Conservation (phyloP, 2,888 invertebrate genomes). For the Ennomos erosarius region DNA sequence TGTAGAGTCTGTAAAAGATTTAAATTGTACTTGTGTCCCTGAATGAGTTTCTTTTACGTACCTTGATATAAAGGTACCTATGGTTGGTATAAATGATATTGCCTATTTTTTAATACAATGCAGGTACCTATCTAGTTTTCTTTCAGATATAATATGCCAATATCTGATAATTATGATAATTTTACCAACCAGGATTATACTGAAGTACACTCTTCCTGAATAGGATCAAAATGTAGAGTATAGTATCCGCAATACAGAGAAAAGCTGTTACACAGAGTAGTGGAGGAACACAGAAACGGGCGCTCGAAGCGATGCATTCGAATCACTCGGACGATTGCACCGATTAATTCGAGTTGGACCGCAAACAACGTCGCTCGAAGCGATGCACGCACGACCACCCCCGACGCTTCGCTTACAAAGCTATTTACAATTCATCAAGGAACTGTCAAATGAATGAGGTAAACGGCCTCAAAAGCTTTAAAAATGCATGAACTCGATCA, state of each 20-base stretch:
- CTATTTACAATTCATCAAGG: conserved; percentile 34
- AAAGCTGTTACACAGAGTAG: conserved; percentile 19
- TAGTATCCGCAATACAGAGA: conserved; percentile 8
- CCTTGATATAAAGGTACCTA: too few relatives aligned
- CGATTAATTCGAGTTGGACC: conserved; percentile 67
- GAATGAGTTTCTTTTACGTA: not conserved
- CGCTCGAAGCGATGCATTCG: conserved; percentile 54
- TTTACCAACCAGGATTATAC: too few relatives aligned
- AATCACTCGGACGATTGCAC: conserved; percentile 69
- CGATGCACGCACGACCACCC: conserved; percentile 55
- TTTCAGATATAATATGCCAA: not conserved
- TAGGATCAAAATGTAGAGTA: not conserved
- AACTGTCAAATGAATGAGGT: not conserved
- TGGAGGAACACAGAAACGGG: conserved; percentile 14
- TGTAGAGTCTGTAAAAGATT: conserved; percentile 8
- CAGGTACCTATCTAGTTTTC: too few relatives aligned
- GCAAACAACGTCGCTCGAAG: conserved; percentile 55
- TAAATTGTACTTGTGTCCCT: conserved; percentile 5
- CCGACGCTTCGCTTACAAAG: conserved; percentile 23
- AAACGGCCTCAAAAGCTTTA: not conserved
- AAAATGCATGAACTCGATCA: too few relatives aligned
- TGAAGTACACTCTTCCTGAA: not conserved
- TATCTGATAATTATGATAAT: too few relatives aligned
- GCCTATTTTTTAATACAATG: too few relatives aligned
- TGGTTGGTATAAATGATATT: too few relatives aligned